These are phyloP conservation scores for Tenthredo scrophulariae DNA, from an alignment of 2,888 invertebrate species.

Conservation along the genomic window DNA sequence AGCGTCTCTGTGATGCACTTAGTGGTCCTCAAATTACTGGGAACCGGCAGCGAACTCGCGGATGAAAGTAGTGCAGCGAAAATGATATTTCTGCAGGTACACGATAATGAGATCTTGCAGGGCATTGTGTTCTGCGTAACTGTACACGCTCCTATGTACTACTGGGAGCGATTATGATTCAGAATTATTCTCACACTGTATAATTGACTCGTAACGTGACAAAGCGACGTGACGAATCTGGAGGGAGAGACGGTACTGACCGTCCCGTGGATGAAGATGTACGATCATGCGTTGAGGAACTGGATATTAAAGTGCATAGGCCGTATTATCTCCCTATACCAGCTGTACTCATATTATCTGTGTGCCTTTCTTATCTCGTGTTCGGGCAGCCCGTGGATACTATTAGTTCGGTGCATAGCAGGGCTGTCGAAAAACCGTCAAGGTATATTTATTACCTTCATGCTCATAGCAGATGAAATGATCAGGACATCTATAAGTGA, in stretches of 20 bases:
- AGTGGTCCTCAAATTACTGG: neutral
- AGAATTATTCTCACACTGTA: neutral
- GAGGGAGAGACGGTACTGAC: constrained; percentile 61
- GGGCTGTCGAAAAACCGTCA: neutral
- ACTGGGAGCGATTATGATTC: neutral
- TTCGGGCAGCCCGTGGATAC: constrained; percentile 66
- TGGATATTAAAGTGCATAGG: constrained; percentile 21
- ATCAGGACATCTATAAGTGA: neutral
- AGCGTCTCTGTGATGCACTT: neutral
- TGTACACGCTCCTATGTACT: neutral
- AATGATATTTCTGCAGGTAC: neutral
- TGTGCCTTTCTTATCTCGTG: constrained; percentile 72
- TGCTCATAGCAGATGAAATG: neutral
- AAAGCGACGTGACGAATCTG: constrained; percentile 46
- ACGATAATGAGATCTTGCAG: constrained; percentile 11
- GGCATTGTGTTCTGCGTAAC: neutral
- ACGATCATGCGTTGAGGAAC: constrained; percentile 53
- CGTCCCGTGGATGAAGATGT: constrained; percentile 61
- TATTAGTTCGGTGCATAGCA: constrained; percentile 32
- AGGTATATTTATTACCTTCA: neutral
- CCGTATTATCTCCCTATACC: constrained; percentile 51
- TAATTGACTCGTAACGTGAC: constrained; percentile 24
- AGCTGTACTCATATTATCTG: constrained; percentile 59
- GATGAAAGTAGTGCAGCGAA: neutral
- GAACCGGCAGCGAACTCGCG: constrained; percentile 59